Evolutionary conservation across 2,888 invertebrate genomes (phyloP), one percentile per base, ranked within the genome.

Genomic region (Allygus modestus): DNA sequence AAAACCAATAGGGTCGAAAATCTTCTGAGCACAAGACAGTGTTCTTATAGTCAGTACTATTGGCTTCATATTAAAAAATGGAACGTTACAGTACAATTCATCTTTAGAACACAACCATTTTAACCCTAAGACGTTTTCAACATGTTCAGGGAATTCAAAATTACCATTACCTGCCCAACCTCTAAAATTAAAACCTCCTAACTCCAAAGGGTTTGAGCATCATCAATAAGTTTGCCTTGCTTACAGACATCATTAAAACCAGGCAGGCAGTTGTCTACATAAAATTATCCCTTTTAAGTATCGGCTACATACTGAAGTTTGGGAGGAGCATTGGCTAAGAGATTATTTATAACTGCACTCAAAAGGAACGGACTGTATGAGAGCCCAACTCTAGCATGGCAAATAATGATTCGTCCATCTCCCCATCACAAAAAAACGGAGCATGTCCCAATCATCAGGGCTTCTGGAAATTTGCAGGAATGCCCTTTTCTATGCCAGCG

Each of bases 401-500:
- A 58, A n/a, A 61, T 17, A 1, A 26, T 23, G 5, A 26, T 81
- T 20, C 28, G 11, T 0, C n/a, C 23, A 41, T 85, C 37, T 28
- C 58, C 46, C 54, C 65, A 84, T n/a, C 85, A 81, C 84, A 1
- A 85, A 17, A 54, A 84, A 85, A 20, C 37, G 23, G 1, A 85
- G 31, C 33, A 33, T 84, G 7, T 85, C 81, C 31, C 79, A 11
- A 69, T 85, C 85, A 31, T 20, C 31, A 20, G 54, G 43, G 12
- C 23, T 33, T n/a, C 77, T 31, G 9, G 28, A 12, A 20, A 85
- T 65, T 46, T 84, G 79, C 28, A 85, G 69, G 69, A 85, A 41
- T 20, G 84, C 84, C n/a, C 41, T 61, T 83, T 43, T 54, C 46
- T 33, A 84, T 82, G 65, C 65, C 84, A 12, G 81, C 83, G 1